These are phyloP conservation scores for Spinus olivaceus DNA, from an alignment of 2,797 vertebrate species.

Conservation along the genomic window DNA sequence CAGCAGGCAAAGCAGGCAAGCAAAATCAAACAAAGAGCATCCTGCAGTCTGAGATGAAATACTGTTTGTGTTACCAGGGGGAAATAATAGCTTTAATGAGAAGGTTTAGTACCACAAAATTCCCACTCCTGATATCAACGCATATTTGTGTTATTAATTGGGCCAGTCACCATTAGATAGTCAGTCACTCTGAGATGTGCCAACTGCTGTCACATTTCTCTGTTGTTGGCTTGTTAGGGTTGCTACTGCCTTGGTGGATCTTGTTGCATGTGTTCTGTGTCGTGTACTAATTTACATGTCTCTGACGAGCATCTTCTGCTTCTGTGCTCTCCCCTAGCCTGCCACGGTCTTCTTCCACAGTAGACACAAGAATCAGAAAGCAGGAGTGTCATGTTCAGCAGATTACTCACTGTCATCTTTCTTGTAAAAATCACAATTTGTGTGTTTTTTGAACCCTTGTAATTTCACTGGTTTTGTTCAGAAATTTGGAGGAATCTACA, in stretches of 20 bases:
- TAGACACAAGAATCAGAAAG: not conserved
- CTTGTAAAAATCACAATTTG: not conserved
- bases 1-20: not conserved
- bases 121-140: not conserved
- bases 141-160: not conserved
- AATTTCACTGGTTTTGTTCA: not conserved
- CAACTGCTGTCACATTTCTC: constrained; percentile 20
- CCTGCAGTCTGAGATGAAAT: not conserved
- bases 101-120: not conserved
- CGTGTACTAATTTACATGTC: constrained; percentile 62
- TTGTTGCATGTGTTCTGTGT: constrained; percentile 60
- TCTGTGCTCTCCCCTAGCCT: constrained; percentile 65
- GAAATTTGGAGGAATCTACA: not conserved
- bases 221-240: not conserved
- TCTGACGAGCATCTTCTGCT: constrained; percentile 58
- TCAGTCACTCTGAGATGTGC: not conserved
- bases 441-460: not conserved
- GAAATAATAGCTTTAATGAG: not conserved
- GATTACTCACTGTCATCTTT: not conserved
- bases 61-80: not conserved
- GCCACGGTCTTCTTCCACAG: constrained; percentile 46
- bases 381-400: constrained; percentile 30
- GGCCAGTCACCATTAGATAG: not conserved
- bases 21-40: not conserved
- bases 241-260: constrained; percentile 1